Evolutionary conservation across 1,140 invertebrate species (phyloP), one percentile per base, ranked within the genome.

Genomic region (Drosophila watanabei): DNA sequence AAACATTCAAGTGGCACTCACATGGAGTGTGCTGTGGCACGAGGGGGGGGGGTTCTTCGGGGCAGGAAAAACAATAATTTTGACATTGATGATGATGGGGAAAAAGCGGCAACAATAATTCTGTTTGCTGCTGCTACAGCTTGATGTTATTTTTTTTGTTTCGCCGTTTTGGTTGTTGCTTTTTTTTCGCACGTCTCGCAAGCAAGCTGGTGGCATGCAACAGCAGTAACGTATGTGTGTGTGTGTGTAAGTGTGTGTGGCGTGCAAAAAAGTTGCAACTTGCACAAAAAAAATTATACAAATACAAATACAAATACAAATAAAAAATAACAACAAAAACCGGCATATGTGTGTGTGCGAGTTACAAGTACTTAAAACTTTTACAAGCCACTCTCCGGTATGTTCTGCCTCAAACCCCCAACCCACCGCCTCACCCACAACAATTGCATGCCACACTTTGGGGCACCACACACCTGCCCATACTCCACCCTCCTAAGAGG

Each of bases 221-320:
- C 75, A 64, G 35, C 66, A 72, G 18, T 61, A 60, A 16, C 45
- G 18, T 45, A 59, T 63, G 56, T 43, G 35, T 54, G 18, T 56
- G 48, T 56, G 51, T 79, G 84, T n/a, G n/a, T n/a, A n/a, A n/a
- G n/a, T n/a, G 56, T 77, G 51, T 79, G 84, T 87, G 85, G 84
- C 84, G 85, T 88, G 85, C 84, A 84, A 80, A 88, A 84, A 88
- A 89, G 85, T 89, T 87, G 83, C 84, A 89, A 88, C 76, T 86
- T 83, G 57, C 76, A 57, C 54, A 57, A 57, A 57, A 56, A 56
- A 39, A 24, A 24, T 24, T 24, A 24, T 24, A 24, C 24, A 24
- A 39, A 35, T 10, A 49, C 4, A 10, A 45, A 43, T 7, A 13
- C 13, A 41, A 48, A 24, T 7, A 11, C 20, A 10, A 45, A 51